Evolutionary conservation across 2,797 vertebrate species (phyloP), one percentile per base, ranked within the genome.

Genomic region (Rhincodon typus): DNA sequence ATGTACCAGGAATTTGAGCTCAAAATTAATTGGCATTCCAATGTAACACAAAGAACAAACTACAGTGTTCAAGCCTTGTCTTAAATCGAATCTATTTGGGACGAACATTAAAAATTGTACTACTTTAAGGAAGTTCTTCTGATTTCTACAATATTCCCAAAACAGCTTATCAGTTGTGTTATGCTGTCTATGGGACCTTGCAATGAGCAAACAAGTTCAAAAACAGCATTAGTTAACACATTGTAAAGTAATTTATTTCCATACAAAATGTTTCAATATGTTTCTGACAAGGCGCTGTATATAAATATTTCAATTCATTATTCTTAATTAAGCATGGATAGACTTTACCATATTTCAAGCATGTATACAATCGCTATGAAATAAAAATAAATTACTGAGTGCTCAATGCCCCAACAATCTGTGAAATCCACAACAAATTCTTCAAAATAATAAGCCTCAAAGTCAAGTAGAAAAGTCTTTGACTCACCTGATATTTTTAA

Each of bases 401-500:
- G 21, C 19, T 25, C 8, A 10, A 69, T 42, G 66, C n/a, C 15
- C 7, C 13, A 69, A 69, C 2, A 69, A 93, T 23, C 25, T 69
- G 21, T 42, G 19, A 93, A 69, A 69, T 7, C 46, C 42, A 69
- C 21, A 69, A 93, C 62, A 67, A 12, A 12, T 93, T 21, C 23
- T 67, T 69, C 66, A 42, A 93, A 93, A 42, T 93, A 38, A 69
- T 69, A 93, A 93, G 5, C 3, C 62, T 93, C 90, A 69, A 42
- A 25, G 8, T 42, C 66, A 93, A 69, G 19, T 7, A 19, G 15
- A 91, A 91, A 62, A 66, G 38, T 69, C 46, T 77, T 74, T 34
- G 69, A 46, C 70, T 95, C 46, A 95, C 94, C 94, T 77, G 5
- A 95, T 95, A 57, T 57, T n/a, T 77, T 95, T 38, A 8, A 42